Evolutionary conservation across 2,113 vertebrate genomes (phyloP).

Genomic region (Xiphophorus maculatus): DNA sequence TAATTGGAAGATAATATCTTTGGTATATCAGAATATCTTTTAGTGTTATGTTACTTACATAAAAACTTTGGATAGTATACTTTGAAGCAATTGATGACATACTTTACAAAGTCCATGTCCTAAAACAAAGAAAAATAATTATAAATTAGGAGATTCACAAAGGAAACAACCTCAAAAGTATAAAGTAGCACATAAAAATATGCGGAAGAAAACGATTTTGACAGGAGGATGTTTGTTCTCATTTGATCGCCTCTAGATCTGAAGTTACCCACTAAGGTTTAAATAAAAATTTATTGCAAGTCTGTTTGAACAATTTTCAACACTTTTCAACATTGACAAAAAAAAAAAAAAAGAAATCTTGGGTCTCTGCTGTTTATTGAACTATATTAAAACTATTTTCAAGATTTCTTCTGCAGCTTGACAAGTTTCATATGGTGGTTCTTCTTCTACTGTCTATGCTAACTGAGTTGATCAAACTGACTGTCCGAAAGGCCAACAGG

Average conservation of each 20-base stretch:
- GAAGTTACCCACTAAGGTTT: slow-evolving; percentile 40
- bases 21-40: neutral
- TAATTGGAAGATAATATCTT: neutral
- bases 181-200: slow-evolving; percentile 6
- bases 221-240: slow-evolving; percentile 19
- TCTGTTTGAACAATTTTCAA: neutral
- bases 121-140: slow-evolving; percentile 73
- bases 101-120: slow-evolving; percentile 98
- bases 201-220: neutral
- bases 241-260: slow-evolving; percentile 27
- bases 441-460: slow-evolving; percentile 29
- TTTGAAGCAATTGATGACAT: slow-evolving; percentile 95
- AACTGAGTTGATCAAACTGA: slow-evolving; percentile 37
- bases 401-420: neutral
- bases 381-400: neutral
- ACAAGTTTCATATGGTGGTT: neutral
- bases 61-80: slow-evolving; percentile 97
- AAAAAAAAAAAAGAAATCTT: neutral
- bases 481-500: slow-evolving; percentile 40
- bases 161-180: neutral
- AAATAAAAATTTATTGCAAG: slow-evolving; percentile 31
- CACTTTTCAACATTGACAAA: neutral
- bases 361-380: neutral
- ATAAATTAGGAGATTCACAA: neutral
- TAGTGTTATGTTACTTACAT: slow-evolving; percentile 85